Base-by-base conservation (phyloP, 2,888 invertebrate species). In the Schrankia costaestrigalis region DNA sequence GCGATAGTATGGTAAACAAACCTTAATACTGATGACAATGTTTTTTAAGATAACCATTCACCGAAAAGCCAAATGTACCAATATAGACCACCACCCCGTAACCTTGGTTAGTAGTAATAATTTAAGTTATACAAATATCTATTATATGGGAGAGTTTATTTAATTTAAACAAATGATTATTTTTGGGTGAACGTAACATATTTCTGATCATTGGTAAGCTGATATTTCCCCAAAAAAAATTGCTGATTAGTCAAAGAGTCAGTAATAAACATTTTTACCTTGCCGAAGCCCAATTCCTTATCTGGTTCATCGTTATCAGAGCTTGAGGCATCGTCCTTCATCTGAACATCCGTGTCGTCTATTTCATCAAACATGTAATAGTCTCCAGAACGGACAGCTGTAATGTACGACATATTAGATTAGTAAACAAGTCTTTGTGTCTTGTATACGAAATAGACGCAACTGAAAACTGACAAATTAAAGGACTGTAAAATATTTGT, bases 331-430 rank as follows among this genome's bases (percentile, higher is more conserved):
- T 91, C 63, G 0, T 89, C 90, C 18, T 91, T 88, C 12, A 93
- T 59, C 48, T 92, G 93, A 46, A 94, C 90, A 23, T 94, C 94
- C 38, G 94, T 94, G 55, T 95, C 94, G 62, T 94, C 94, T 67
- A 95, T 91, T 55, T 98, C 97, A 68, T 98, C 98, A 87, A 99
- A 99, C 97, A 99, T 97, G 87, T 98, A 99, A 87, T 99, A 99
- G 85, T 99, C 99, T 10, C 99, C 99, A 41, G 98, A 98, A 31
- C 98, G 93, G 39, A 99, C 94, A 31, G 99, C 99, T 99, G 88
- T 73, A 80, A 56, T 60, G 24, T 46, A 58, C 39, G 43, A 51
- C 28, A 24, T 2, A 28, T 23, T 25, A 29, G 28, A 31, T 42
- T 21, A 38, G 11, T 6, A 18, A 24, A 4, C 4, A 6, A 7